These are phyloP conservation scores for Odocoileus hemionus DNA, from an alignment of 2,113 vertebrate genomes.

Conservation along the genomic window DNA sequence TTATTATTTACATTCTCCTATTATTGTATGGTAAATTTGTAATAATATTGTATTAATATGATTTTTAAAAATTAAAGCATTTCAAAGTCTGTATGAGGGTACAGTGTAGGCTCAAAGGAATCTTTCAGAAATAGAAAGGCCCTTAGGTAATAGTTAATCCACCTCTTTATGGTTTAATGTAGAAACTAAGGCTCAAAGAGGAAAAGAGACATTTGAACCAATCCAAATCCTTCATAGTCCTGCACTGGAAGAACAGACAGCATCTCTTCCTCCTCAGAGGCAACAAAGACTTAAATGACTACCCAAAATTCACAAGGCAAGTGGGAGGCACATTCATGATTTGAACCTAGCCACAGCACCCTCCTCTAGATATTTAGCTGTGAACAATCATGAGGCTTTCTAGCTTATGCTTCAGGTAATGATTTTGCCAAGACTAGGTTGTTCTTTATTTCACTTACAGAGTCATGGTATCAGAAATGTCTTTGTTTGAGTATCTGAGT, in stretches of 20 bases:
- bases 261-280: not conserved
- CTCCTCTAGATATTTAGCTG: not conserved
- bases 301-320: not conserved
- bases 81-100: not conserved
- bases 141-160: not conserved
- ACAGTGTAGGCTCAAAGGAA: not conserved
- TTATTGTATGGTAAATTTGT: not conserved
- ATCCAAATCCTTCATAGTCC: not conserved
- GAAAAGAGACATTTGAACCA: not conserved
- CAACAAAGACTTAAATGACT: not conserved
- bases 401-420: not conserved
- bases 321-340: not conserved
- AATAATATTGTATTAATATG: not conserved
- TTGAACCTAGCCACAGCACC: not conserved
- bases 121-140: not conserved
- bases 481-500: not conserved
- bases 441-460: conserved; percentile 45
- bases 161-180: not conserved
- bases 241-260: not conserved
- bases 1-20: not conserved
- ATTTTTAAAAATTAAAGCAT: not conserved
- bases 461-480: conserved; percentile 21
- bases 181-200: not conserved
- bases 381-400: not conserved
- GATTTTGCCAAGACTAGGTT: conserved; percentile 19